Percentiles rank a stretch among this genome's conserved stretches.
Evolutionary conservation across 2,888 invertebrate genomes (phyloP).

Genomic region (Habroteleia sp.): DNA sequence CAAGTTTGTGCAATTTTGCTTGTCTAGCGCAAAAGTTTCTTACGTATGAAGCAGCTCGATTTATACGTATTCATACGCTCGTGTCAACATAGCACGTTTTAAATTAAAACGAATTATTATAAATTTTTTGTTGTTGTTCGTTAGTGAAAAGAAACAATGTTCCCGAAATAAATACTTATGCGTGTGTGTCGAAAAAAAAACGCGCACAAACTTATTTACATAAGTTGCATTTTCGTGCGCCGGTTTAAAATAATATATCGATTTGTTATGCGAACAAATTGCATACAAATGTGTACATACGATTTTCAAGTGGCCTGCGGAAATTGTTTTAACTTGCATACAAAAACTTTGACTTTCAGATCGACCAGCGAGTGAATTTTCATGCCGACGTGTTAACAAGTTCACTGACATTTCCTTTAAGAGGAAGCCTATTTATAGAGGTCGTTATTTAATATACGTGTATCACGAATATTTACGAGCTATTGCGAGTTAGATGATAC

Average conservation of each 20-base stretch:
- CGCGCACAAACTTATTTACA: slow-evolving; percentile 14
- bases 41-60: slow-evolving; percentile 5
- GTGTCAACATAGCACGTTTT: background rate
- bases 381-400: slow-evolving; percentile 42
- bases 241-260: slow-evolving; percentile 15
- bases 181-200: background rate
- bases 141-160: no score
- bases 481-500: slow-evolving; percentile 22
- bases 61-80: slow-evolving; percentile 13
- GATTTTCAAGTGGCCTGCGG: no score
- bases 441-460: slow-evolving; percentile 52
- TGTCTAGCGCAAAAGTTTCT: slow-evolving; percentile 6
- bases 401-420: slow-evolving; percentile 55
- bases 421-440: slow-evolving; percentile 52
- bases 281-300: slow-evolving; percentile 10
- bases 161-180: no score
- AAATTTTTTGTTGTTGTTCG: no score
- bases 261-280: slow-evolving; percentile 21
- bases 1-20: slow-evolving; percentile 25
- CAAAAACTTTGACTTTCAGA: slow-evolving; percentile 50
- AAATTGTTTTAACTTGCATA: slow-evolving; percentile 26
- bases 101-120: slow-evolving; percentile 12
- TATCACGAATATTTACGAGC: slow-evolving; percentile 38
- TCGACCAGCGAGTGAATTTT: slow-evolving; percentile 29
- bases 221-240: slow-evolving; percentile 5